Percentiles rank a stretch among this genome's conserved stretches.
Evolutionary conservation across 92 coral and sea anemone genomes (phyloP).

Genomic region (Porites cylindrica): DNA sequence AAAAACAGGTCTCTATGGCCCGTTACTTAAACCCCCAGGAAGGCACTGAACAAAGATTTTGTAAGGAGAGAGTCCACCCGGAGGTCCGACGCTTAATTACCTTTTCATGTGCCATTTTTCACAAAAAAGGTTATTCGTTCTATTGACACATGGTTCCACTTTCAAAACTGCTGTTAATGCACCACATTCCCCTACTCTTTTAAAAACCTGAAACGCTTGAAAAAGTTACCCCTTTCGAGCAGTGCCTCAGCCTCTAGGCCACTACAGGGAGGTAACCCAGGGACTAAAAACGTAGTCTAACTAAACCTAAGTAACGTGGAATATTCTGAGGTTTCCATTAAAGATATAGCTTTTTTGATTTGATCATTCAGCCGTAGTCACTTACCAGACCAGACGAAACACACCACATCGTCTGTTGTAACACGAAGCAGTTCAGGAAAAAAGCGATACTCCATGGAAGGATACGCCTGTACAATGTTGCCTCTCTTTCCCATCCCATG

Average conservation of each 20-base stretch:
- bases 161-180: not conserved
- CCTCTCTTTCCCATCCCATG: not conserved
- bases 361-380: not conserved
- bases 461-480: constrained; percentile 47
- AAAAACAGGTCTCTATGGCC: not conserved
- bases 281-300: too few relatives aligned
- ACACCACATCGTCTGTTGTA: too few relatives aligned
- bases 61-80: too few relatives aligned
- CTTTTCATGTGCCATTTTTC: too few relatives aligned
- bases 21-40: too few relatives aligned
- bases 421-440: too few relatives aligned
- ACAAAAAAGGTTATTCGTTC: not conserved
- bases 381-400: not conserved
- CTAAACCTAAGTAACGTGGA: not conserved
- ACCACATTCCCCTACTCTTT: not conserved
- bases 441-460: constrained; percentile 41
- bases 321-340: constrained; percentile 1
- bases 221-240: not conserved
- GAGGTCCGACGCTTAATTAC: too few relatives aligned
- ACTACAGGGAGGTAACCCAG: not conserved
- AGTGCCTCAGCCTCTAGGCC: not conserved
- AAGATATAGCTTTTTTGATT: not conserved
- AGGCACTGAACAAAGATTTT: too few relatives aligned
- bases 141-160: not conserved
- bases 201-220: not conserved